Evolutionary conservation across 2,888 invertebrate genomes (phyloP), one percentile per base, ranked within the genome.

Genomic region (Blera fallax): DNA sequence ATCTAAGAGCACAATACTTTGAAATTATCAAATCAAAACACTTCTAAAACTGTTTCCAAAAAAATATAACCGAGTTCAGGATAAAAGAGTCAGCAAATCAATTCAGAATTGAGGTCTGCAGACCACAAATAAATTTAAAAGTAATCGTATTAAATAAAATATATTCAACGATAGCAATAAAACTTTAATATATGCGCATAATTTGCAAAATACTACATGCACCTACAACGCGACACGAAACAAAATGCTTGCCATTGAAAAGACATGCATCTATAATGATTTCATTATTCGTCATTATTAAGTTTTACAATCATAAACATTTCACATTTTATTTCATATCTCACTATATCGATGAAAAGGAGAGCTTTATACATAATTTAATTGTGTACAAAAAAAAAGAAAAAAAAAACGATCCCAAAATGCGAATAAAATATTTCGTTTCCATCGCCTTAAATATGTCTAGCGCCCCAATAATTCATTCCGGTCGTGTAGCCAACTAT

Each of bases 381-480:
- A 37, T 48, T 14, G 37, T 37, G 48, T 48, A 34, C 37, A 14
- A n/a, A 40, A 56, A 60, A 60, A 40, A n/a, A 16, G 45, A 43
- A 52, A 73, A 32, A 14, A 37, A 56, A 14, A 45, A 2, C 24
- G 48, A 48, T 48, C 56, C 45, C 21, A 54, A 34, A 40, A 62
- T 52, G 2, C 14, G 58, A 27, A 40, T 56, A 40, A 62, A 21
- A 40, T 43, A 62, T 62, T 50, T 60, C 40, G 48, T 60, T 40
- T 60, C 18, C 37, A 73, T 40, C 37, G 34, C 18, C 8, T 73
- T 62, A 18, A 60, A 18, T 37, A 18, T 29, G 40, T 62, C 60
- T 73, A 73, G 60, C 60, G 73, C 60, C 73, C 24, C 50, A 48
- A 52, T 73, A 73, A 73, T 73, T 73, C 73, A 73, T 73, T 73